Evolutionary conservation across 2,797 vertebrate genomes (phyloP).

Genomic region (Sitta carolinensis): DNA sequence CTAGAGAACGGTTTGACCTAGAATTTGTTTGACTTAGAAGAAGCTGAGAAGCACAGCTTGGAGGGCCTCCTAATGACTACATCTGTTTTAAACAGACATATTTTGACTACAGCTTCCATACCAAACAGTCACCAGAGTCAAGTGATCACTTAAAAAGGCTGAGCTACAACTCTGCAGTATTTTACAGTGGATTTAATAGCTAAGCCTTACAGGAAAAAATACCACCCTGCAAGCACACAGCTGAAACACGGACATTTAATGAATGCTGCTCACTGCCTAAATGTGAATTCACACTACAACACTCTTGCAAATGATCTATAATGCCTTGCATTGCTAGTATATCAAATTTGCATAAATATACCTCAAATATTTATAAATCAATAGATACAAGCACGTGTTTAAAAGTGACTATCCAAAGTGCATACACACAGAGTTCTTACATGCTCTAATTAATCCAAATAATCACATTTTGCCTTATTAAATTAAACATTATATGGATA

Average conservation of each 20-base stretch:
- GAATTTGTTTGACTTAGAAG: background rate
- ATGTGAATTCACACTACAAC: constrained; percentile 40
- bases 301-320: constrained; percentile 41
- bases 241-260: constrained; percentile 10
- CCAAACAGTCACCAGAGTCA: constrained; percentile 10
- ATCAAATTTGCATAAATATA: constrained; percentile 62
- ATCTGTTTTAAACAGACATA: constrained; percentile 43
- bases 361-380: constrained; percentile 57
- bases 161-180: constrained; percentile 7
- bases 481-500: constrained; percentile 53
- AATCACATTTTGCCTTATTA: constrained; percentile 57
- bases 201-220: constrained; percentile 14
- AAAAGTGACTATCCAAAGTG: constrained; percentile 49
- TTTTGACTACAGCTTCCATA: constrained; percentile 36
- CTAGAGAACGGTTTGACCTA: background rate
- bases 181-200: constrained; percentile 52
- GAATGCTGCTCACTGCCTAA: constrained; percentile 6
- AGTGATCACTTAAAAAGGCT: constrained; percentile 34
- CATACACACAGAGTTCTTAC: constrained; percentile 28
- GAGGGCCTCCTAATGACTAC: constrained; percentile 21
- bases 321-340: constrained; percentile 6
- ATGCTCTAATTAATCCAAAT: constrained; percentile 62
- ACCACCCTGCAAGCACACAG: background rate
- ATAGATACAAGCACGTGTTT: constrained; percentile 41
- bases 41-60: background rate